Percentiles rank a stretch among this genome's conserved stretches.
Conservation (phyloP, 1,140 invertebrate species). For the Drosophila arizonae region DNA sequence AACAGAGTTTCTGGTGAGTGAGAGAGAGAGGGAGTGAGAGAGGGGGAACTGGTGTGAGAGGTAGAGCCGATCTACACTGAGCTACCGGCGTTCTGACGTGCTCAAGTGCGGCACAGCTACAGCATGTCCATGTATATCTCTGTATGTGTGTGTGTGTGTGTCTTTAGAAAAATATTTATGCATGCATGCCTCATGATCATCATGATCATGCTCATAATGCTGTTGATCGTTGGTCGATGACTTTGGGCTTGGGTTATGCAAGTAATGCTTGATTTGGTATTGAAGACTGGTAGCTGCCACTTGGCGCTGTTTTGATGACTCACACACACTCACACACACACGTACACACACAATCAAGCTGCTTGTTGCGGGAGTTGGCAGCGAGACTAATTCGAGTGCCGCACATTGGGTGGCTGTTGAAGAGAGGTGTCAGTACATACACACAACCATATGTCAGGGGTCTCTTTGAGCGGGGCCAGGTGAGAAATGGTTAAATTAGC, state of each 20-base stretch:
- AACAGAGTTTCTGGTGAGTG: neutral
- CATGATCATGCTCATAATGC: constrained; percentile 27
- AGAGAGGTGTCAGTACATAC: constrained; percentile 35
- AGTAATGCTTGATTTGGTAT: constrained; percentile 81
- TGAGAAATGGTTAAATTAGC: neutral
- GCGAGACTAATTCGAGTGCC: constrained; percentile 48
- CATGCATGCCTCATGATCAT: constrained; percentile 50
- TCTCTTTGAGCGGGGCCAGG: neutral
- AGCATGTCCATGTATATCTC: constrained; percentile 5
- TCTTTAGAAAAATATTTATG: constrained; percentile 74
- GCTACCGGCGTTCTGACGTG: constrained; percentile 67
- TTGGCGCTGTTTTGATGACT: constrained; percentile 68
- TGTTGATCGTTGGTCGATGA: constrained; percentile 63
- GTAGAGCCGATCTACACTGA: constrained; percentile 2
- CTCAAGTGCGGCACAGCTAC: constrained; percentile 58
- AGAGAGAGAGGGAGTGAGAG: neutral
- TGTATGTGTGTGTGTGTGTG: neutral
- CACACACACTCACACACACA: constrained; percentile 43
- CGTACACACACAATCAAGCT: constrained; percentile 37
- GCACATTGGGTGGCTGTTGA: constrained; percentile 40
- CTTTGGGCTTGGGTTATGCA: constrained; percentile 70
- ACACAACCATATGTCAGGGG: neutral
- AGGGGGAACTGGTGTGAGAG: neutral
- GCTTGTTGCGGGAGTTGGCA: constrained; percentile 33
- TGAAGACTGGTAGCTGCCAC: constrained; percentile 78